Conservation (phyloP, 2,113 vertebrate species). For the Odocoileus virginianus region DNA sequence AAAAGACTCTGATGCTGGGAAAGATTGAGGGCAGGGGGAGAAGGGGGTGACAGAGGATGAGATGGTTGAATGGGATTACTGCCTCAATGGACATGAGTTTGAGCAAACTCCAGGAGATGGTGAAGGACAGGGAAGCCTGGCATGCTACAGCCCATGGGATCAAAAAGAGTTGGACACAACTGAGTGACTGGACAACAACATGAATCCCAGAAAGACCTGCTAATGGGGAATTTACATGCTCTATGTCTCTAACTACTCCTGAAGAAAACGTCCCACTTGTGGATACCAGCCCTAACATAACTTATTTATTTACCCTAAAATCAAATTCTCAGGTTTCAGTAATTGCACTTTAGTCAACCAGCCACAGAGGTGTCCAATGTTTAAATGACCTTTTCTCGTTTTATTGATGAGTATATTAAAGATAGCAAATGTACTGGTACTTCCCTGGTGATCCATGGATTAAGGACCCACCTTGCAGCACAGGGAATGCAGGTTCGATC, state of each 20-base stretch:
- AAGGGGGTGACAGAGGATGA: background rate
- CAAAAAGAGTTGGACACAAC: background rate
- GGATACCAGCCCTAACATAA: background rate
- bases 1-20: background rate
- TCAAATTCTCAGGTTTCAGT: background rate
- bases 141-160: background rate
- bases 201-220: background rate
- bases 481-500: background rate
- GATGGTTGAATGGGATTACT: background rate
- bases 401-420: background rate
- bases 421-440: background rate
- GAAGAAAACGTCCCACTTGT: background rate
- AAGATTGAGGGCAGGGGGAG: background rate
- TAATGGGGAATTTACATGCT: background rate
- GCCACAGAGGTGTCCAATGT: background rate
- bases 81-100: background rate
- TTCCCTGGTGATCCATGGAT: background rate
- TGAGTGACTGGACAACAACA: background rate
- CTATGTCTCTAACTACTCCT: background rate
- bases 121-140: background rate
- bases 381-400: background rate
- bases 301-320: background rate
- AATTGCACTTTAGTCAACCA: background rate
- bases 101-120: background rate
- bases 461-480: background rate